Evolutionary conservation across 2,797 vertebrate genomes (phyloP), one percentile per base, ranked within the genome.

Genomic region (Lacerta viridis): DNA sequence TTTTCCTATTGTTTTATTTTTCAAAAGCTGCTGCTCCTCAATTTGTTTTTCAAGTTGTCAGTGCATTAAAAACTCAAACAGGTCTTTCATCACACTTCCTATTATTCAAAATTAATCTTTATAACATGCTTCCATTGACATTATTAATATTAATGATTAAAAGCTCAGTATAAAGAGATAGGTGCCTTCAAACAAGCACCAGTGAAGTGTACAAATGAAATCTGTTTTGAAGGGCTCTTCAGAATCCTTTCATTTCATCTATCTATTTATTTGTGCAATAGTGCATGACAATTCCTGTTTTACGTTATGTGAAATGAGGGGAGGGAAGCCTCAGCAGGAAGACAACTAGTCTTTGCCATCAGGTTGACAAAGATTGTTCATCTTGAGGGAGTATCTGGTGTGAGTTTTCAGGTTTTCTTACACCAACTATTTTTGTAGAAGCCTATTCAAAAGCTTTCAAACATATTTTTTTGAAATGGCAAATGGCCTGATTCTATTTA

Each of bases 401-500:
- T 89, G 92, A 85, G 89, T 89, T 90, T 93, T 91, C 92, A 95
- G 33, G 18, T 96, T 95, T 89, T 83, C 94, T 97, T 96, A 96
- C 95, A 89, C 41, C n/a, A 25, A 1, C 89, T 93, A 79, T 72
- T 64, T 92, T 55, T 85, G 88, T 17, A 77, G 94, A 91, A 91
- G 91, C 93, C 96, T 96, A 96, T 92, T 92, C 80, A 91, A 91
- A 90, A 66, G 76, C 81, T 94, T 91, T 96, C 90, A 92, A 77
- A 77, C 69, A 76, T 29, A 87, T 64, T 41, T 55, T 55, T 84
- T 94, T 78, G 88, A 89, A 88, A 91, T 76, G 64, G 80, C 80
- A 72, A 91, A 88, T 90, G 89, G 89, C 95, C 94, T 96, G 94
- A 92, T 90, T 90, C 94, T 92, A 95, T 95, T 95, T 95, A 92